Evolutionary conservation across 2,888 invertebrate species (phyloP).

Genomic region (Uropetala carovei): DNA sequence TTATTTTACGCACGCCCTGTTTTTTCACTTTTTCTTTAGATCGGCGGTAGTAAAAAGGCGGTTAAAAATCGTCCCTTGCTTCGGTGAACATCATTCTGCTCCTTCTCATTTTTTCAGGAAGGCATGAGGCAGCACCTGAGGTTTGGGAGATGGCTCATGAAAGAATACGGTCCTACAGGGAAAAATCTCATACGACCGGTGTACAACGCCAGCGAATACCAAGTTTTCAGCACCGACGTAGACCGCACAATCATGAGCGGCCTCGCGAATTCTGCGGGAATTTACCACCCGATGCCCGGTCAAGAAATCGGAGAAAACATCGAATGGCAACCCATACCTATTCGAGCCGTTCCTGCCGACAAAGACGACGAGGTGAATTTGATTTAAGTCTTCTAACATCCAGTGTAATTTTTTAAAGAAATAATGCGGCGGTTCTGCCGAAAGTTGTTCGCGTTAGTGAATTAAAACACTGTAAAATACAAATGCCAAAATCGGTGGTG

Average conservation of each 20-base stretch:
- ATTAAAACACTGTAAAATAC: too few species aligned
- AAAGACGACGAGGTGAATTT: slow-evolving; percentile 17
- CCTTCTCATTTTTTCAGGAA: neutral
- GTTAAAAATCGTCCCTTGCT: neutral
- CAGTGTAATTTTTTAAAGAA: too few species aligned
- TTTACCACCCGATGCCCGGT: neutral
- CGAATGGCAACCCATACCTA: slow-evolving; percentile 21
- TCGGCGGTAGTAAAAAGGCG: neutral
- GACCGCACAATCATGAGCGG: slow-evolving; percentile 49
- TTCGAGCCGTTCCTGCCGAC: neutral
- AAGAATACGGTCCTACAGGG: slow-evolving; percentile 17
- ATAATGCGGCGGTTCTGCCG: too few species aligned
- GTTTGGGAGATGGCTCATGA: slow-evolving; percentile 1
- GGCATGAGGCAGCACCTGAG: slow-evolving; percentile 34
- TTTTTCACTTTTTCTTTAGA: neutral
- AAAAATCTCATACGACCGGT: neutral
- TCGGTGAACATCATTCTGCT: too few species aligned
- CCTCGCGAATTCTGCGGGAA: slow-evolving; percentile 16
- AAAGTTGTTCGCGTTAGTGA: too few species aligned
- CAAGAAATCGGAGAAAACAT: neutral
- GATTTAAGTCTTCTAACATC: too few species aligned
- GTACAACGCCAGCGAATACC: neutral
- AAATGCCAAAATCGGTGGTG: too few species aligned
- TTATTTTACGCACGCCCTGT: neutral
- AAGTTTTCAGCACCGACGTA: neutral